A percentile compares a stretch with the other conserved stretches of the same genome.
phyloP scores from a whole-genome alignment of 2,113 vertebrate genomes.

The Pteruthius melanotis region DNA sequence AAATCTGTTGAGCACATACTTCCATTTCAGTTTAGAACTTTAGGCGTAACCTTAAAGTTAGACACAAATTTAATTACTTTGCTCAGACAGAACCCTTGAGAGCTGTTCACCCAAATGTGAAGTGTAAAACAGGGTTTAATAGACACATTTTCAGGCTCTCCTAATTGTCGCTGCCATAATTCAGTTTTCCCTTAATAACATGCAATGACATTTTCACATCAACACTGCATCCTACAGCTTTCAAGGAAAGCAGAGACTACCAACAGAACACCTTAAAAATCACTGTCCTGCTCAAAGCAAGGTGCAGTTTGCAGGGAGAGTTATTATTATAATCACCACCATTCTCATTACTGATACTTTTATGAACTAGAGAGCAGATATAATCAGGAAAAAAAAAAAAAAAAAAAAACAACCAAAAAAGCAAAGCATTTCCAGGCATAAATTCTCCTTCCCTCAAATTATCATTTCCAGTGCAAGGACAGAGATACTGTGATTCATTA shows the following conservation, averaged over 20 bases:
- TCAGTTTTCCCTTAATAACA: constrained; percentile 39
- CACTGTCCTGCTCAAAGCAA: not conserved
- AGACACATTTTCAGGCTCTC: constrained; percentile 7
- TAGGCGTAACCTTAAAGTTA: not conserved
- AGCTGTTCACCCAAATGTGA: constrained; percentile 51
- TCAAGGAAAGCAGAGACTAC: not conserved
- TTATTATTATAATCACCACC: not conserved
- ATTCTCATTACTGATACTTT: not conserved
- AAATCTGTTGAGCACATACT: not conserved
- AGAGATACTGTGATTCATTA: not conserved
- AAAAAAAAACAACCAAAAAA: rapidly evolving
- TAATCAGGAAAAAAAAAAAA: not conserved
- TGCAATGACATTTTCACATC: constrained; percentile 38
- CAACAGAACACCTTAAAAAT: not conserved
- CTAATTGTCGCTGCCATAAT: constrained; percentile 35
- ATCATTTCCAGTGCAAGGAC: not conserved
- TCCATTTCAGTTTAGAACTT: not conserved
- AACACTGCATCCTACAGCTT: not conserved
- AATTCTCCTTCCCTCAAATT: not conserved
- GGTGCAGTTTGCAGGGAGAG: not conserved
- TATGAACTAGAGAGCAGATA: not conserved
- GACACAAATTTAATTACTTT: constrained; percentile 32
- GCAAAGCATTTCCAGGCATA: not conserved
- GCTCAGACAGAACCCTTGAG: constrained; percentile 28
- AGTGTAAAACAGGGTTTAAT: constrained; percentile 41